phyloP scores from a whole-genome alignment of 2,113 vertebrate species.

The Cyanistes caeruleus region DNA sequence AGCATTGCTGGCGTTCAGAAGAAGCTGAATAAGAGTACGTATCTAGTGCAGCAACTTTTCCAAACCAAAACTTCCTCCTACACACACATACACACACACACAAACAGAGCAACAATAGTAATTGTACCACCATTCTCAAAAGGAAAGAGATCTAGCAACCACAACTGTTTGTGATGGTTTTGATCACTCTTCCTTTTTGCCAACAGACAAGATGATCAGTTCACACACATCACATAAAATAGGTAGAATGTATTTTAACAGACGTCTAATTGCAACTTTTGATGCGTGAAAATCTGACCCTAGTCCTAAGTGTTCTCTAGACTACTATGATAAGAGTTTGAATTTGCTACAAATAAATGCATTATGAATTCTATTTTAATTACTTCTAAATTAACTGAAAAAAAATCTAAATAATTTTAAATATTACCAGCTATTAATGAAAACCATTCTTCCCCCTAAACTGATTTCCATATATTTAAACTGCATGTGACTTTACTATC shows the following conservation, averaged over 20 bases:
- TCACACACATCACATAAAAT: background rate
- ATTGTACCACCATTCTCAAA: background rate
- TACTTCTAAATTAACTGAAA: background rate
- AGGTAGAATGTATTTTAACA: background rate
- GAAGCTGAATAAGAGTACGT: background rate
- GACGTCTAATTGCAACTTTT: background rate
- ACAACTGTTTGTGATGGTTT: background rate
- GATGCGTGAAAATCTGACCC: background rate
- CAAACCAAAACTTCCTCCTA: background rate
- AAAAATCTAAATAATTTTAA: background rate
- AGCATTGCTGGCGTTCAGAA: background rate
- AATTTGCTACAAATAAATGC: background rate
- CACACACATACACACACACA: too few relatives aligned
- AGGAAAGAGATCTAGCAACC: background rate
- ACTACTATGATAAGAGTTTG: background rate
- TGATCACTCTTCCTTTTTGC: background rate
- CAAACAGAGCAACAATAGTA: background rate
- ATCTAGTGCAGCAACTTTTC: background rate
- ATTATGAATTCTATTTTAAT: background rate
- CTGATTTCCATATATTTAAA: background rate
- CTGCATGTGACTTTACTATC: background rate
- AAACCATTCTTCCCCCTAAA: background rate
- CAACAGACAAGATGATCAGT: background rate
- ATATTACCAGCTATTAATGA: background rate
- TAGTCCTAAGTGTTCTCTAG: background rate